These are phyloP conservation scores for Porphyrio hochstetteri DNA, from an alignment of 2,113 vertebrate species.

Conservation along the genomic window DNA sequence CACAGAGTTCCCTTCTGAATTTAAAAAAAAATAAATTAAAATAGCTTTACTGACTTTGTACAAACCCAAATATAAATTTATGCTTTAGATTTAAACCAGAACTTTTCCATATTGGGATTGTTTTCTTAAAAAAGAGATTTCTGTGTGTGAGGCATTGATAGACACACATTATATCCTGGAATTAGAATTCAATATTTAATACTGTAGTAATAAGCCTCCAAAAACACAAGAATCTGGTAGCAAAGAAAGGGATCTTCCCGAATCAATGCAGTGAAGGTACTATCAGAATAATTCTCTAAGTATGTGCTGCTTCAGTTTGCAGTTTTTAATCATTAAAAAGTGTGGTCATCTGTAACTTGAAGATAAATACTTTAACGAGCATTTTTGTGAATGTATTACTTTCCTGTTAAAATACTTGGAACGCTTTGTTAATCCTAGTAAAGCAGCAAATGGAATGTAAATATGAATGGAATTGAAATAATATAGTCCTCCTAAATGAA, in stretches of 20 bases:
- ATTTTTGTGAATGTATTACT: conserved; percentile 41
- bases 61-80: neutral
- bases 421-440: neutral
- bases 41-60: neutral
- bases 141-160: neutral
- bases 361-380: conserved; percentile 41
- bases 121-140: neutral
- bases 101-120: neutral
- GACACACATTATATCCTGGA: neutral
- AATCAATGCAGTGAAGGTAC: neutral
- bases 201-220: neutral
- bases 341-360: conserved; percentile 8
- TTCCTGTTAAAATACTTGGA: conserved; percentile 53
- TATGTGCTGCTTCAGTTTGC: neutral
- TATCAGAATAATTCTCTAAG: neutral
- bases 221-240: neutral
- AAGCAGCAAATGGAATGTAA: conserved; percentile 24
- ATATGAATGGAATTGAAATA: neutral
- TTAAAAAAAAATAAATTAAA: neutral
- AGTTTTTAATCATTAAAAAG: conserved; percentile 35
- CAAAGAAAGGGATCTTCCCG: neutral
- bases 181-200: neutral
- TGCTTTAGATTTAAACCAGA: neutral
- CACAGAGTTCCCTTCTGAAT: neutral
- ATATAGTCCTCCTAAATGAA: neutral